These are phyloP conservation scores for Eospalax fontanierii DNA, from an alignment of 2,797 vertebrate species.

Conservation along the genomic window DNA sequence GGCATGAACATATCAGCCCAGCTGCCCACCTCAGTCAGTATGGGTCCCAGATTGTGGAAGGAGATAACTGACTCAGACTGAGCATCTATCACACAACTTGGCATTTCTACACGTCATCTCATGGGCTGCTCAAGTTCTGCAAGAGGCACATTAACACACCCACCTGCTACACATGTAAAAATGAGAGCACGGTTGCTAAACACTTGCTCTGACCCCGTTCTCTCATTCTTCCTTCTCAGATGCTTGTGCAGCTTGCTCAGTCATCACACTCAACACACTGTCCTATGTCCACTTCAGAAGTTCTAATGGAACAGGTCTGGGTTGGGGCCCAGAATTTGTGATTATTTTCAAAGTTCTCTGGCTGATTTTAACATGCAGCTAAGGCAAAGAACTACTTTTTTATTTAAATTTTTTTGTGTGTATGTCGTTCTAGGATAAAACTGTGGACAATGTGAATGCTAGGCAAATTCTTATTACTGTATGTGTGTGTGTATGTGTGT, in stretches of 20 bases:
- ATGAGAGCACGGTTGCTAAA: not conserved
- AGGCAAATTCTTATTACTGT: not conserved
- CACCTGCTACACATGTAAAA: constrained; percentile 39
- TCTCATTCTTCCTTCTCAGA: not conserved
- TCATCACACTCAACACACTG: not conserved
- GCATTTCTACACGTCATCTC: not conserved
- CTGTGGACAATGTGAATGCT: not conserved
- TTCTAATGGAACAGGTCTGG: constrained; percentile 35
- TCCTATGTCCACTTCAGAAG: not conserved
- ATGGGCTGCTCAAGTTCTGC: not conserved
- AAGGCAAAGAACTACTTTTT: not conserved
- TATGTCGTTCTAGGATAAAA: not conserved
- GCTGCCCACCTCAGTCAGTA: not conserved
- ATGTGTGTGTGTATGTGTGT: not conserved
- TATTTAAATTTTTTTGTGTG: not conserved
- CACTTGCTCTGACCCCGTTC: not conserved
- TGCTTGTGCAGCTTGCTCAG: not conserved
- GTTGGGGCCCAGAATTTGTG: not conserved
- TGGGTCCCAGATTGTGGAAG: not conserved
- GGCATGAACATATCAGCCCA: not conserved
- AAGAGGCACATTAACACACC: not conserved
- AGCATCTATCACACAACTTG: not conserved
- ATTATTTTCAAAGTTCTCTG: constrained; percentile 57
- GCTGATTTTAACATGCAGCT: constrained; percentile 43
- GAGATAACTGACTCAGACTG: not conserved